Evolutionary conservation across 92 coral and sea anemone species (phyloP), one percentile per base, ranked within the genome.

Genomic region (Heliopora coerulea): DNA sequence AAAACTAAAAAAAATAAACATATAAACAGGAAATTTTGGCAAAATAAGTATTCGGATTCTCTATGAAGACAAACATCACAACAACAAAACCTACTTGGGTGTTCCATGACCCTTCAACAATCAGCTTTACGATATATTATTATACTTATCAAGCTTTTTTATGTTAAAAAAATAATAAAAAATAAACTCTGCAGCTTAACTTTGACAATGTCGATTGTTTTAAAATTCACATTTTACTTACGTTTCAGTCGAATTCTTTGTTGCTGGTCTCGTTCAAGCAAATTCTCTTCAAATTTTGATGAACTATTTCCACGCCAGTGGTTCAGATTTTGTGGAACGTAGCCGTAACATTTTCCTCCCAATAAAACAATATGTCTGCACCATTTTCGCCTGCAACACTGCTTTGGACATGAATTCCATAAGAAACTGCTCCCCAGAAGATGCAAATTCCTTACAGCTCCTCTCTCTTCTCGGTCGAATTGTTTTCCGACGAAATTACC

Each of bases 381-480:
- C 96, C 98, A 88, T 59, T 72, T 59, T 35, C 79, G 28, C n/a
- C 63, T 72, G 72, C 98, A 93, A 80, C 98, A 93, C 25, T 82
- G 73, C 26, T 66, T 72, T n/a, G 86, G 54, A 74, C 98, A 93
- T 58, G 58, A 4, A 18, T 50, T 35, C 21, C 57, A 28, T 34
- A 0, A 19, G 32, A 23, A 24, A 48, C 50, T 21, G 28, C 27
- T 28, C 23, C 31, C 35, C 33, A 46, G 49, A 49, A 19, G 61
- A 33, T 49, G 62, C 63, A 44, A 25, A 27, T 29, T 31, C 17
- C 24, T 23, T 12, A 18, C 37, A 20, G 26, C 33, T 52, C 19
- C 31, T 10, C 63, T 4, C 32, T 15, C 54, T 31, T 70, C 63
- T 29, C 50, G 62, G 48, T 58, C 63, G 49, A 39, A 14, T 70